Evolutionary conservation across 2,113 vertebrate genomes (phyloP).

Genomic region (Lophochroa leadbeateri): DNA sequence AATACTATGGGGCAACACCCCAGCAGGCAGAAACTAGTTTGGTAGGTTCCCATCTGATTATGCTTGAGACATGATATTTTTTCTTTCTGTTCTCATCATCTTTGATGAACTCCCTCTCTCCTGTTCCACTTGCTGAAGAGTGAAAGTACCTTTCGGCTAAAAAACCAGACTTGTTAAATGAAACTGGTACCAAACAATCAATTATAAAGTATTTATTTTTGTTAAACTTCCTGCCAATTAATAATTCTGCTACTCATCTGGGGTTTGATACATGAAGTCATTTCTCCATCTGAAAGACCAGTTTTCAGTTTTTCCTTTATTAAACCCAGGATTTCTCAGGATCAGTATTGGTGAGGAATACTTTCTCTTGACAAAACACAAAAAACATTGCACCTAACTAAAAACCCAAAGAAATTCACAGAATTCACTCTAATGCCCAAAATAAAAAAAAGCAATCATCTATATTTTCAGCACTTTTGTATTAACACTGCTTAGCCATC

Average conservation of each 20-base stretch:
- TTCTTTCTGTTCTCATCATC: not conserved
- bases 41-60: not conserved
- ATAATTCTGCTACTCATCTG: not conserved
- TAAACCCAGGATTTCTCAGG: not conserved
- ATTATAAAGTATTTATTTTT: not conserved
- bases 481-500: not conserved
- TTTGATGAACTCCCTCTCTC: not conserved
- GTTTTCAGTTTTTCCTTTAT: not conserved
- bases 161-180: not conserved
- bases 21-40: not conserved
- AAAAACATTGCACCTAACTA: not conserved
- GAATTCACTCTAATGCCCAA: not conserved
- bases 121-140: not conserved
- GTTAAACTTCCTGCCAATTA: not conserved
- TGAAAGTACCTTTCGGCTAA: rapidly evolving
- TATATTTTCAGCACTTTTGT: not conserved
- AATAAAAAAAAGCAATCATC: not conserved
- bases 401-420: not conserved
- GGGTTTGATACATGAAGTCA: not conserved
- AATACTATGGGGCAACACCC: not conserved
- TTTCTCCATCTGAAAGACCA: not conserved
- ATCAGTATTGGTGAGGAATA: not conserved
- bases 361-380: not conserved
- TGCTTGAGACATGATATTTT: not conserved
- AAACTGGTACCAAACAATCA: not conserved